These are phyloP conservation scores for Sinocyclocheilus grahami DNA, from an alignment of 2,113 vertebrate genomes.

Conservation along the genomic window DNA sequence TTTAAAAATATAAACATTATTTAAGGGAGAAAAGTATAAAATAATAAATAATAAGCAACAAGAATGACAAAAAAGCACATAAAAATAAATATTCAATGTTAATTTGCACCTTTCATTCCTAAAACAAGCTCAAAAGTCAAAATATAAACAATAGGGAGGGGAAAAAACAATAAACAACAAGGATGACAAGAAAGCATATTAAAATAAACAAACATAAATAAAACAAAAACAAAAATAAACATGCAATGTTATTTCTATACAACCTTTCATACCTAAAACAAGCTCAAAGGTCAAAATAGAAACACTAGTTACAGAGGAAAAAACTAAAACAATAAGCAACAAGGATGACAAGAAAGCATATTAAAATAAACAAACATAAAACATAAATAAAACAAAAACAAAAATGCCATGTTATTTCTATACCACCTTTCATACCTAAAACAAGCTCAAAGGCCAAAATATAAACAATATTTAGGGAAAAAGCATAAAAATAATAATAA, in stretches of 20 bases:
- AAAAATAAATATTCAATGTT: no score
- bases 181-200: background rate
- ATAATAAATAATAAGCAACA: no score
- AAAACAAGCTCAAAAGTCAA: no score
- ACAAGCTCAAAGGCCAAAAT: background rate
- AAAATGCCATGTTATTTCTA: background rate
- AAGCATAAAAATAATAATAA: background rate
- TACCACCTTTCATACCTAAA: background rate
- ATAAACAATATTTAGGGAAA: background rate
- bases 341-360: background rate
- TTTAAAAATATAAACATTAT: no score
- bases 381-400: background rate
- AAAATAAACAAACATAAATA: background rate
- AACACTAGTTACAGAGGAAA: background rate
- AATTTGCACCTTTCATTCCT: no score
- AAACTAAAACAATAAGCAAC: background rate
- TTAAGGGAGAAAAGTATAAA: no score
- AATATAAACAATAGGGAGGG: no score
- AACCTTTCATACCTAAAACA: background rate
- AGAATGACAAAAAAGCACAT: no score
- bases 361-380: background rate
- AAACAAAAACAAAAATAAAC: background rate
- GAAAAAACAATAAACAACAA: background rate
- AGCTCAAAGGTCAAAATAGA: background rate
- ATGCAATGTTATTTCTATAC: background rate